phyloP scores from a whole-genome alignment of 1,140 invertebrate genomes.

The Aradophagus sp. region DNA sequence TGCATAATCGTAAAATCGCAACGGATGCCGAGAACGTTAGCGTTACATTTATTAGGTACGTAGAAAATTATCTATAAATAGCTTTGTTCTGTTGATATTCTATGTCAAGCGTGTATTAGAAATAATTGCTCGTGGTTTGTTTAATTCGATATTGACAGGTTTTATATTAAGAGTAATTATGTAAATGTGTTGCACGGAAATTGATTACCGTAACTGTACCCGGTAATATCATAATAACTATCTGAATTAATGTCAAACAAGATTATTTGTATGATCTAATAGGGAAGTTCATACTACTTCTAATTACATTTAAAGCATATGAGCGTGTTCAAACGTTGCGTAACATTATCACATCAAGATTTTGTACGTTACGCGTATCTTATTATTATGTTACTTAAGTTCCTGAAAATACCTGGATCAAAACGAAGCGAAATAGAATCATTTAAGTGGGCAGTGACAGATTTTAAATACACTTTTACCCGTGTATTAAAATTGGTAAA shows the following conservation, averaged over 20 bases:
- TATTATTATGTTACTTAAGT: too few species aligned
- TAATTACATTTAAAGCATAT: conserved; percentile 25
- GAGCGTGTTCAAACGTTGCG: conserved; percentile 5
- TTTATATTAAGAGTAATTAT: conserved; percentile 28
- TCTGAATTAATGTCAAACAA: conserved; percentile 32
- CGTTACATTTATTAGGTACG: too few species aligned
- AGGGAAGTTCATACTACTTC: conserved; percentile 31
- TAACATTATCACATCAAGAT: conserved; percentile 3
- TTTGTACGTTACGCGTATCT: background rate
- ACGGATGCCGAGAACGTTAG: too few species aligned
- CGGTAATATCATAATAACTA: conserved; percentile 34
- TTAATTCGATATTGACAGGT: conserved; percentile 7
- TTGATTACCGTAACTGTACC: conserved; percentile 25
- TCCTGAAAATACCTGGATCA: too few species aligned
- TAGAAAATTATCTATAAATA: too few species aligned
- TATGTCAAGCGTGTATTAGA: too few species aligned
- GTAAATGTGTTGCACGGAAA: conserved; percentile 16
- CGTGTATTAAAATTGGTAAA: too few species aligned
- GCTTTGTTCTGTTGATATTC: too few species aligned
- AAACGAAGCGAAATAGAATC: too few species aligned
- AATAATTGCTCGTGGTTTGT: background rate
- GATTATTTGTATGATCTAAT: conserved; percentile 43
- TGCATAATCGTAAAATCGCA: too few species aligned
- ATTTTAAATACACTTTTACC: too few species aligned
- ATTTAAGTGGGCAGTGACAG: too few species aligned